Evolutionary conservation across 2,113 vertebrate species (phyloP).

Genomic region (Solea senegalensis): DNA sequence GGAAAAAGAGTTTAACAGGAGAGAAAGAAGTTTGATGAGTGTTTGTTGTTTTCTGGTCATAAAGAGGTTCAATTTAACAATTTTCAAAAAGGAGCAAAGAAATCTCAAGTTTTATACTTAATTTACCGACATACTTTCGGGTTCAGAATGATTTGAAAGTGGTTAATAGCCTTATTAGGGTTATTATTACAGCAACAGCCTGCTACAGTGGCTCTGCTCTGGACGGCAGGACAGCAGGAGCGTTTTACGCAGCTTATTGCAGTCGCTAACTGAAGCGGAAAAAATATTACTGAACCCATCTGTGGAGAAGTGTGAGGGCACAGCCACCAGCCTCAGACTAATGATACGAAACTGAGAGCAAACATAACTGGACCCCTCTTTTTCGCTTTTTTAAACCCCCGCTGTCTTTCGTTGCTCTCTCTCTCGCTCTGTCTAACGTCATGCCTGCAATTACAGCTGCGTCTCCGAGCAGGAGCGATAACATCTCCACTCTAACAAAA

Average conservation of each 20-base stretch:
- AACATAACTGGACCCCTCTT: conserved; percentile 5
- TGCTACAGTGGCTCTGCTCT: conserved; percentile 17
- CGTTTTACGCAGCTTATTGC: not conserved
- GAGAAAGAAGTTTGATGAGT: too few species aligned
- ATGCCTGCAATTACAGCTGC: conserved; percentile 67
- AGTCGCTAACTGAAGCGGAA: conserved; percentile 36
- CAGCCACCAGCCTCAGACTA: conserved; percentile 45
- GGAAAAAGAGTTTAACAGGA: too few species aligned
- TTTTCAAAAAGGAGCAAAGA: too few species aligned
- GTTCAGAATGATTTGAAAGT: too few species aligned
- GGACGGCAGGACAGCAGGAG: not conserved
- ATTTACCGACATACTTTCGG: too few species aligned
- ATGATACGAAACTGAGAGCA: conserved; percentile 8
- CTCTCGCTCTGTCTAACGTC: conserved; percentile 46
- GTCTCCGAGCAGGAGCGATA: conserved; percentile 60
- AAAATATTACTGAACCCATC: conserved; percentile 54
- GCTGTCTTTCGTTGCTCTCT: conserved; percentile 17
- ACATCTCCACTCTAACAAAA: conserved; percentile 66
- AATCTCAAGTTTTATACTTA: not conserved
- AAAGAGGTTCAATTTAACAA: too few species aligned
- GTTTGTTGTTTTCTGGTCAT: too few species aligned
- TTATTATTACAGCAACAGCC: conserved; percentile 25
- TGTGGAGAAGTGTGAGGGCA: conserved; percentile 8
- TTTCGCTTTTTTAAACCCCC: not conserved
- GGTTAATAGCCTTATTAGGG: not conserved